Evolutionary conservation across 2,888 invertebrate genomes (phyloP).

Genomic region (Pardosa pseudoannulata): DNA sequence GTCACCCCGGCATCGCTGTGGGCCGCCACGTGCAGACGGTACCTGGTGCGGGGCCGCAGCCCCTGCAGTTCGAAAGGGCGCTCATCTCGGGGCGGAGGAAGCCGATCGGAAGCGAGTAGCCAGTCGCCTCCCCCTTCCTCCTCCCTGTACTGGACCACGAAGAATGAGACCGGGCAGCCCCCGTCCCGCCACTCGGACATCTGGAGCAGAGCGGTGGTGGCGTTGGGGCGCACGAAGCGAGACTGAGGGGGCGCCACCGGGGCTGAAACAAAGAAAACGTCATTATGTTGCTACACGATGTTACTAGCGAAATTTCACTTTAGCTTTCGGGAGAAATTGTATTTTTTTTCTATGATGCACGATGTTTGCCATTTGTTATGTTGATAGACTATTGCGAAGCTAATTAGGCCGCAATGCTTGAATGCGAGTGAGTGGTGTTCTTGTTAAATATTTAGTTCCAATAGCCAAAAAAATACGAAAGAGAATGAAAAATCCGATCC

Average conservation of each 20-base stretch:
- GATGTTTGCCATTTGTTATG: too few species aligned
- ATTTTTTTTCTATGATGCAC: too few species aligned
- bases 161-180: slow-evolving; percentile 77
- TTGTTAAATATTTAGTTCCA: too few species aligned
- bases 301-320: too few species aligned
- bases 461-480: too few species aligned
- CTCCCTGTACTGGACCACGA: slow-evolving; percentile 76
- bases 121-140: slow-evolving; percentile 66
- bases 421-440: too few species aligned
- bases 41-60: slow-evolving; percentile 76
- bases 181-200: slow-evolving; percentile 77
- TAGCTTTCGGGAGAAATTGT: too few species aligned
- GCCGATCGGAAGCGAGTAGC: slow-evolving; percentile 75
- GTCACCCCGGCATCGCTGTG: slow-evolving; percentile 83
- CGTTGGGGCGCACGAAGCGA: slow-evolving; percentile 75
- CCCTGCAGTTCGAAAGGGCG: slow-evolving; percentile 70
- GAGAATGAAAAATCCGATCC: too few species aligned
- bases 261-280: too few species aligned
- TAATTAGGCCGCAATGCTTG: too few species aligned
- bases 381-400: too few species aligned
- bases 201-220: slow-evolving; percentile 77
- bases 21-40: slow-evolving; percentile 80
- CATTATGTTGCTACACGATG: too few species aligned
- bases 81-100: slow-evolving; percentile 75
- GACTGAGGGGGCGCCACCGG: slow-evolving; percentile 76